These are phyloP conservation scores for Colletes collaris DNA, from an alignment of 2,888 invertebrate genomes.

Conservation along the genomic window DNA sequence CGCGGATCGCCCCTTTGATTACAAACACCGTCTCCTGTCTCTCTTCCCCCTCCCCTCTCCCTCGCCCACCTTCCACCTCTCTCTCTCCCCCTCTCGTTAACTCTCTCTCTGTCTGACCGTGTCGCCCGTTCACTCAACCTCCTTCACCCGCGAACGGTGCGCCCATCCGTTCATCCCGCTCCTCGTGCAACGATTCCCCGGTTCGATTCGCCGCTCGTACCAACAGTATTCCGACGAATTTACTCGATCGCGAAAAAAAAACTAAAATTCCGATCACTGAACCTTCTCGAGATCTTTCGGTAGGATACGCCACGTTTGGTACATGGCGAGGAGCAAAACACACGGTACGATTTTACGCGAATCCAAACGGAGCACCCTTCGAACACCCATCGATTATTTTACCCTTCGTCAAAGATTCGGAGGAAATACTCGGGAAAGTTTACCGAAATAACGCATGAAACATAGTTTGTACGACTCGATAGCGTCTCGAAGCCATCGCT, in stretches of 20 bases:
- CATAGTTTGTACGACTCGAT: background rate
- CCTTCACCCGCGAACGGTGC: slow-evolving; percentile 49
- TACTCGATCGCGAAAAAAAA: background rate
- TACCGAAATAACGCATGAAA: background rate
- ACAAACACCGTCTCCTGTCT: slow-evolving; percentile 70
- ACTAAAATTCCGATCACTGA: no score
- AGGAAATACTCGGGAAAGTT: no score
- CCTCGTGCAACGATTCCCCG: slow-evolving; percentile 13
- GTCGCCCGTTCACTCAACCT: slow-evolving; percentile 60
- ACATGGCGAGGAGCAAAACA: no score
- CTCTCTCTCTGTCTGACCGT: background rate
- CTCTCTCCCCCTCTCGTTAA: background rate
- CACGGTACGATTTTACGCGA: no score
- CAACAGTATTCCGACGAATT: background rate
- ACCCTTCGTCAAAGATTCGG: no score
- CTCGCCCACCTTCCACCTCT: background rate
- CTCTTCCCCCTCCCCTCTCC: slow-evolving; percentile 21
- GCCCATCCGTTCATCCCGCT: slow-evolving; percentile 44
- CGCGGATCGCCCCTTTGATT: slow-evolving; percentile 75
- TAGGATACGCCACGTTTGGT: no score
- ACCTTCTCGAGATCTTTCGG: no score
- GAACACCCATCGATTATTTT: no score
- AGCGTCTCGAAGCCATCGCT: background rate
- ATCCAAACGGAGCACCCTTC: no score
- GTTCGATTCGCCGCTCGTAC: slow-evolving; percentile 10